These are phyloP conservation scores for Erpetoichthys calabaricus DNA, from an alignment of 2,797 vertebrate genomes.

Conservation along the genomic window DNA sequence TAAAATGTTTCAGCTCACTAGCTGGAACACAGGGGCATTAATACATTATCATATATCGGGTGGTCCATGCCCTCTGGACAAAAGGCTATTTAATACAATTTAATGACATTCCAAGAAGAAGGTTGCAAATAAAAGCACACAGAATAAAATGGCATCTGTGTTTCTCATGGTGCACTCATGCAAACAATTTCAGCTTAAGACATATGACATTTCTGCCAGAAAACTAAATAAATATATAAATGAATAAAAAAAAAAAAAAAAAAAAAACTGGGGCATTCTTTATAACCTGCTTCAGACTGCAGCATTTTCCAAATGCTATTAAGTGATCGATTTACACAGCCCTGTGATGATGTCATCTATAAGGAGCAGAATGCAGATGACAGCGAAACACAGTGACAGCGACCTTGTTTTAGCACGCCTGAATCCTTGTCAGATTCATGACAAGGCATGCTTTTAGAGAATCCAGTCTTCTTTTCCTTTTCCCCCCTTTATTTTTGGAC, in stretches of 20 bases:
- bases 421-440: constrained; percentile 60
- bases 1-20: constrained; percentile 86
- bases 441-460: constrained; percentile 62
- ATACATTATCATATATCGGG: constrained; percentile 98
- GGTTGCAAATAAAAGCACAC: constrained; percentile 66
- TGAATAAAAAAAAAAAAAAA: constrained; percentile 16
- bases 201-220: constrained; percentile 62
- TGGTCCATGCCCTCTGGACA: constrained; percentile 97
- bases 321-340: constrained; percentile 73
- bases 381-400: constrained; percentile 56
- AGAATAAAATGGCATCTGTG: constrained; percentile 94
- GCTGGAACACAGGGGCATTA: constrained; percentile 88
- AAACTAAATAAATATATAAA: constrained; percentile 19
- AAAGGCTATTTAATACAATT: constrained; percentile 99
- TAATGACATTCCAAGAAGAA: constrained; percentile 95
- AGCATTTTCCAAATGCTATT: constrained; percentile 68
- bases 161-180: constrained; percentile 82
- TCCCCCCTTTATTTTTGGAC: constrained; percentile 38
- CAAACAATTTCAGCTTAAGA: constrained; percentile 68
- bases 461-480: constrained; percentile 33
- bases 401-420: constrained; percentile 59
- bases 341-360: constrained; percentile 73
- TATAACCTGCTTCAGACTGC: constrained; percentile 54
- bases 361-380: constrained; percentile 63
- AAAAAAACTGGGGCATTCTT: constrained; percentile 53